Conservation (phyloP, 2,797 vertebrate genomes). For the Enteromius paludinosus region DNA sequence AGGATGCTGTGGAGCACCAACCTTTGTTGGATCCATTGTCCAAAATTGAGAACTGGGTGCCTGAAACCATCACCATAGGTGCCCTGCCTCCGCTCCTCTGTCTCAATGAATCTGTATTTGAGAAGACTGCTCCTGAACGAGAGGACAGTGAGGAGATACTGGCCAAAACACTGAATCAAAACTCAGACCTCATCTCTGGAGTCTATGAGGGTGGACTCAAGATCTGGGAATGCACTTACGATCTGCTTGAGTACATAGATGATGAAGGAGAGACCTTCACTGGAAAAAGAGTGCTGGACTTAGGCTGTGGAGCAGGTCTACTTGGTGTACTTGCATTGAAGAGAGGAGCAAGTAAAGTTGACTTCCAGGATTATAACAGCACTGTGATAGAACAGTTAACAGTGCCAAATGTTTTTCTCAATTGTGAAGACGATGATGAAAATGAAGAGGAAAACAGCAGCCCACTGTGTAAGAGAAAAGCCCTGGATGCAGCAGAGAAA, state of each 20-base stretch:
- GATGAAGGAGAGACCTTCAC: slow-evolving; percentile 78
- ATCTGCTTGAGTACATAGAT: slow-evolving; percentile 85
- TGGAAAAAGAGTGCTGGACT: slow-evolving; percentile 86
- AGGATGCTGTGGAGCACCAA: slow-evolving; percentile 75
- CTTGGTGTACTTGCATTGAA: slow-evolving; percentile 87
- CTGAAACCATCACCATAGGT: slow-evolving; percentile 76
- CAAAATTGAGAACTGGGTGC: slow-evolving; percentile 69
- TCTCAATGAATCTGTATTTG: slow-evolving; percentile 81
- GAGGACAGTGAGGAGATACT: slow-evolving; percentile 82
- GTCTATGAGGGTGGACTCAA: slow-evolving; percentile 97
- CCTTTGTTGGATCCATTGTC: slow-evolving; percentile 61
- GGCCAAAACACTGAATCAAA: slow-evolving; percentile 77
- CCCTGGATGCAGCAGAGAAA: slow-evolving; percentile 58
- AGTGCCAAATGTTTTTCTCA: slow-evolving; percentile 85
- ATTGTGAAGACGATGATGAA: slow-evolving; percentile 69
- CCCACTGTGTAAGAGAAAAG: slow-evolving; percentile 69
- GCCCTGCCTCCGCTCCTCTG: slow-evolving; percentile 76
- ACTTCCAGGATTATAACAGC: slow-evolving; percentile 96
- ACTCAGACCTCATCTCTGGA: slow-evolving; percentile 92
- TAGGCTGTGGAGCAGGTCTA: slow-evolving; percentile 93
- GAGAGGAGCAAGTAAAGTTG: slow-evolving; percentile 81
- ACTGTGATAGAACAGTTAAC: slow-evolving; percentile 92
- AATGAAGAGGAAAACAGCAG: slow-evolving; percentile 14
- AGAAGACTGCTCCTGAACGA: slow-evolving; percentile 73
- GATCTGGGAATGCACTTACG: slow-evolving; percentile 98